phyloP scores from a whole-genome alignment of 2,888 invertebrate genomes.

The Mythimna loreyi region DNA sequence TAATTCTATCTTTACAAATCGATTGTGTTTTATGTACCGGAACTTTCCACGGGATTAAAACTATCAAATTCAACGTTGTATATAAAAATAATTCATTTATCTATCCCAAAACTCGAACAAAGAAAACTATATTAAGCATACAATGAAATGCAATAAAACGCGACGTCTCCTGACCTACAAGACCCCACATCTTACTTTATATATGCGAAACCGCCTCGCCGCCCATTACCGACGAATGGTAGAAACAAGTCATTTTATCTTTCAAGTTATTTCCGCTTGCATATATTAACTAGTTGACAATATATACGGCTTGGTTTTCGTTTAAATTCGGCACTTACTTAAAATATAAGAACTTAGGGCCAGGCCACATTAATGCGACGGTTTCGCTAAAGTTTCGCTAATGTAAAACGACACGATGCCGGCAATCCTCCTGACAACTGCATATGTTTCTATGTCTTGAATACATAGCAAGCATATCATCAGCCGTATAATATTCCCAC shows the following conservation, averaged over 20 bases:
- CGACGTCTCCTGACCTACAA: constrained; percentile 63
- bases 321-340: constrained; percentile 54
- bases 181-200: constrained; percentile 82
- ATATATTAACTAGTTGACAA: constrained; percentile 80
- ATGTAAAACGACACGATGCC: too few relatives aligned
- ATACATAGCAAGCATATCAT: too few relatives aligned
- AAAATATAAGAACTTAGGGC: constrained; percentile 22
- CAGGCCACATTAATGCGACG: too few relatives aligned
- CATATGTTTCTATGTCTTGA: too few relatives aligned
- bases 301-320: constrained; percentile 40
- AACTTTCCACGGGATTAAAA: too few relatives aligned
- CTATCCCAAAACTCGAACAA: neutral
- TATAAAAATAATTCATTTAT: too few relatives aligned
- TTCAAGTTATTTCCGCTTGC: constrained; percentile 83
- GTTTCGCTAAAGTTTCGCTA: too few relatives aligned
- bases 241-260: constrained; percentile 86
- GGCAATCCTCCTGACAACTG: too few relatives aligned
- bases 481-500: too few relatives aligned
- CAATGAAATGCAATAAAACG: neutral
- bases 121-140: neutral
- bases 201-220: constrained; percentile 82
- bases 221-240: constrained; percentile 82
- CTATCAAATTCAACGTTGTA: too few relatives aligned
- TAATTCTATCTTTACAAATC: too few relatives aligned
- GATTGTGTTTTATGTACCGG: too few relatives aligned